Base-by-base conservation (phyloP, 2,797 vertebrate genomes). In the Chiloscyllium punctatum region DNA sequence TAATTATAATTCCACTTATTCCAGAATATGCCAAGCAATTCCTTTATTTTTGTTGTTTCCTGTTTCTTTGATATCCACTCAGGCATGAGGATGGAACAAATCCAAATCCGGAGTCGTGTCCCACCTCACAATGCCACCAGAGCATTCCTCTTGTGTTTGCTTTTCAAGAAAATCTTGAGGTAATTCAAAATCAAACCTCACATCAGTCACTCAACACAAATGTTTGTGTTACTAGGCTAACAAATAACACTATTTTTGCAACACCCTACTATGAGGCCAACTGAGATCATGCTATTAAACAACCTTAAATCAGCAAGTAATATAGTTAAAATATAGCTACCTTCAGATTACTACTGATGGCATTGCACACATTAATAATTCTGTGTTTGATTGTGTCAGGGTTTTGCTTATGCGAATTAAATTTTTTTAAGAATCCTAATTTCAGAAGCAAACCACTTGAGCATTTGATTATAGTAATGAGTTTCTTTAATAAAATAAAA, bases 171-270 rank as follows among this genome's bases (percentile, higher is more conserved):
- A 90, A 91, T 37, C 6, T 21, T 66, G 57, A 18, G 88, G 30
- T 66, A 66, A 66, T 57, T 92, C 8, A 21, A 92, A 92, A 7
- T 92, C 90, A 92, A 92, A n/a, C n/a, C 68, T 92, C n/a, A 68
- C 42, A 92, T 69, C 21, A 92, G 90, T 69, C 6, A 37, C 25
- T 69, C 62, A 42, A 8, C 42, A 84, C 82, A 48, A 84, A 84
- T 3, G 6, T 84, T 25, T 84, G 42, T 48, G 82, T 48, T 84
- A 25, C 21, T 48, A 42, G 21, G 42, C 37, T 48, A 84, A 84
- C 82, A 11, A 1, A 77, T n/a, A 33, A 77, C 8, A 9, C 30
- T 6, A 23, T 8, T 84, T 88, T 57, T 51, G 51, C 15, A 57
- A 48, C 82, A 84, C 13, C 37, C n/a, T 48, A 42, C 42, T 79